Evolutionary conservation across 2,888 invertebrate genomes (phyloP).

Genomic region (Deilephila porcellus): DNA sequence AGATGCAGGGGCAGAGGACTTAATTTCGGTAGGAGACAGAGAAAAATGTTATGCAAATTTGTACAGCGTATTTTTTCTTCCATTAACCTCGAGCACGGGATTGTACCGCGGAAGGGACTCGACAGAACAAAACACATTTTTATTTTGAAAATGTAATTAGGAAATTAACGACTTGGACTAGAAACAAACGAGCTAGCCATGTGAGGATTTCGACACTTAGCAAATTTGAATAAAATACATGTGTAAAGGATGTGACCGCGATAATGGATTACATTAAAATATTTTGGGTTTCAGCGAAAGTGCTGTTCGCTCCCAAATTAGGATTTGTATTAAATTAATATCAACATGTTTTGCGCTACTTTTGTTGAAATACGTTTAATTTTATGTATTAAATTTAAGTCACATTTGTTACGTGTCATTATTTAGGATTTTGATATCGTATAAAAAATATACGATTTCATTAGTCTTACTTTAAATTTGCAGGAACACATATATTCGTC

Average conservation of each 20-base stretch:
- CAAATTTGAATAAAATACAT: constrained; percentile 26
- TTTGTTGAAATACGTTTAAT: neutral
- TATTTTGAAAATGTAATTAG: constrained; percentile 81
- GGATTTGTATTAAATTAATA: neutral
- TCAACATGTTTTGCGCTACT: too few species aligned
- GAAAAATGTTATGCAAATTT: constrained; percentile 84
- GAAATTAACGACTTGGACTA: constrained; percentile 80
- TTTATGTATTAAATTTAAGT: too few species aligned
- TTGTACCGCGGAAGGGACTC: constrained; percentile 65
- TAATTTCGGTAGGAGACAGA: constrained; percentile 76
- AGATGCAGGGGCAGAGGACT: constrained; percentile 71
- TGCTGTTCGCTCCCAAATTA: neutral
- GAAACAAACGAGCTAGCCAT: constrained; percentile 72
- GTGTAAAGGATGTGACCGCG: neutral
- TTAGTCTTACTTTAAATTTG: too few species aligned
- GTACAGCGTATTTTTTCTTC: constrained; percentile 83
- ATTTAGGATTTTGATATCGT: too few species aligned
- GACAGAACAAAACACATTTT: constrained; percentile 73
- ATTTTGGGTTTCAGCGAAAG: neutral
- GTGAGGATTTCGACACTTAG: constrained; percentile 59
- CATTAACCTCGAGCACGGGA: constrained; percentile 77
- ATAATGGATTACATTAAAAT: neutral
- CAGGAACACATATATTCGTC: too few species aligned
- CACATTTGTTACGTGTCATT: too few species aligned
- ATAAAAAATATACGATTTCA: too few species aligned